Conservation (phyloP, 2,797 vertebrate species). For the Phalanger gymnotis region DNA sequence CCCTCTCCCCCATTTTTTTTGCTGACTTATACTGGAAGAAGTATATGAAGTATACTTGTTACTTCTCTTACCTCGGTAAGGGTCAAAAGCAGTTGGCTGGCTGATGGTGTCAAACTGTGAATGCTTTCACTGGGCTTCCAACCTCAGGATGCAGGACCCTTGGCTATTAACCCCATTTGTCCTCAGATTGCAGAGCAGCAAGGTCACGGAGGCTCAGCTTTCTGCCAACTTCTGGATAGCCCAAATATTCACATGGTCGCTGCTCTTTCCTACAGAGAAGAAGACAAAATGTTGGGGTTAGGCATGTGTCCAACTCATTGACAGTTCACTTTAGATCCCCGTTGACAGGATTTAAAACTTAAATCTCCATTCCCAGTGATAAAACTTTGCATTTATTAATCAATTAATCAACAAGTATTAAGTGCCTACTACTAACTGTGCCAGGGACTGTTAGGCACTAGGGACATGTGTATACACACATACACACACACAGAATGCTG, state of each 20-base stretch:
- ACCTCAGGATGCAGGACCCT: background rate
- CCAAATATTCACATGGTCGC: background rate
- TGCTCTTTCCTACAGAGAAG: background rate
- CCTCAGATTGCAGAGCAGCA: background rate
- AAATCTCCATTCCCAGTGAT: background rate
- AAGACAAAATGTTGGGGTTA: background rate
- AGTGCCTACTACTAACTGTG: background rate
- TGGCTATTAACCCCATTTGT: background rate
- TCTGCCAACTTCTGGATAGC: background rate
- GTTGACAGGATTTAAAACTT: background rate
- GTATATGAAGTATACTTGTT: background rate
- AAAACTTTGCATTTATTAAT: background rate
- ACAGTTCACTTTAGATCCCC: background rate
- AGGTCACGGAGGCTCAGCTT: background rate
- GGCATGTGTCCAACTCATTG: background rate
- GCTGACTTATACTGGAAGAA: background rate
- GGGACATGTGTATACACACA: background rate
- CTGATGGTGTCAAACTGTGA: background rate
- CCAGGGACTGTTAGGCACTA: background rate
- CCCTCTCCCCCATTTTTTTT: no score
- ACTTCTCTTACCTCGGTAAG: background rate
- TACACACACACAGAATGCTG: background rate
- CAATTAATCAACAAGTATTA: background rate
- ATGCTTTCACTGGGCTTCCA: background rate
- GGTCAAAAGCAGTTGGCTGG: background rate